phyloP scores from a whole-genome alignment of 2,113 vertebrate genomes.

The Paralichthys olivaceus region DNA sequence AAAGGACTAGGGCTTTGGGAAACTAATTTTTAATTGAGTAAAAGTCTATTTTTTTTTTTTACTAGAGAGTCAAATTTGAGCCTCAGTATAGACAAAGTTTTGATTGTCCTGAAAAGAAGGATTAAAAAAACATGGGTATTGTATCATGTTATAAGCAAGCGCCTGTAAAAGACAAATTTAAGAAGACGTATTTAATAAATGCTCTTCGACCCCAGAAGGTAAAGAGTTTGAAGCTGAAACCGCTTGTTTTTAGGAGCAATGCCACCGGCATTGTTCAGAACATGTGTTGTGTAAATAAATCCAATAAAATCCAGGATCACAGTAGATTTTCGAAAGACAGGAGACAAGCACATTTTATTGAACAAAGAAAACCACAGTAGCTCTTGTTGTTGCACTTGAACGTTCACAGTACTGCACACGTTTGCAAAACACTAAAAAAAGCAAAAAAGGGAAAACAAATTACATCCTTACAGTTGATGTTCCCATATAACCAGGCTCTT shows the following conservation, averaged over 20 bases:
- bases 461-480: conserved; percentile 21
- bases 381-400: conserved; percentile 59
- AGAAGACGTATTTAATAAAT: too few relatives aligned
- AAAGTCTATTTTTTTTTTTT: too few relatives aligned
- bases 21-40: too few relatives aligned
- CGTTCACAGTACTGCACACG: conserved; percentile 68
- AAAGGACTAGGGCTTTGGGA: too few relatives aligned
- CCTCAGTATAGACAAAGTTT: too few relatives aligned
- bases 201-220: too few relatives aligned
- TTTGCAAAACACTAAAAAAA: conserved; percentile 60
- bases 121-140: too few relatives aligned
- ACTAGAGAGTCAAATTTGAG: too few relatives aligned
- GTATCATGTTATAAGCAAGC: too few relatives aligned
- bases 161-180: too few relatives aligned
- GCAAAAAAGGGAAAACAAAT: conserved; percentile 27
- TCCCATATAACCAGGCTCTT: conserved; percentile 54
- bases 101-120: too few relatives aligned
- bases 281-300: not conserved
- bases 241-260: not conserved
- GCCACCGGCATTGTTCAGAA: not conserved
- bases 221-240: not conserved
- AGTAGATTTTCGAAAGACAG: conserved; percentile 53
- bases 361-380: conserved; percentile 73
- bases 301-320: not conserved
- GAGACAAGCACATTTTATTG: conserved; percentile 70